Conservation (phyloP, 2,888 invertebrate genomes). For the Cabera pusaria region DNA sequence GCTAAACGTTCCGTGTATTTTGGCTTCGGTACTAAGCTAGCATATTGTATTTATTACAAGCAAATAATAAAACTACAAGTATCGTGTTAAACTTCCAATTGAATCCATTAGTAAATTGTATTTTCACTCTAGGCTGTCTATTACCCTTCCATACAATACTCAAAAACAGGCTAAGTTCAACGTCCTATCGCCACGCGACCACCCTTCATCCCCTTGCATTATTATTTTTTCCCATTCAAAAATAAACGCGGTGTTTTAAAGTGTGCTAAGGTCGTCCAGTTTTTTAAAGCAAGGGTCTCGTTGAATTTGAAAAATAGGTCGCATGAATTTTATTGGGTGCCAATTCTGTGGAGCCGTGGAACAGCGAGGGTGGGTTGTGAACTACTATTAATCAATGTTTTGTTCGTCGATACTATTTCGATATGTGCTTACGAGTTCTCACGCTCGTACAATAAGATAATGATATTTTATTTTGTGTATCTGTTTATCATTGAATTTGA, state of each 20-base stretch:
- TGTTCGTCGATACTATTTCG: slow-evolving; percentile 11
- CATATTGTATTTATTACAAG: too few relatives aligned
- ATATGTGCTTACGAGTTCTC: slow-evolving; percentile 6
- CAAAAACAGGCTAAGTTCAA: slow-evolving; percentile 54
- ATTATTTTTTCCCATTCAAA: slow-evolving; percentile 56
- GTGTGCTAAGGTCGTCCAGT: slow-evolving; percentile 68
- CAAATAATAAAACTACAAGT: too few relatives aligned
- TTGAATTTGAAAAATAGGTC: slow-evolving; percentile 39
- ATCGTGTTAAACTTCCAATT: slow-evolving; percentile 16
- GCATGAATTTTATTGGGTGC: slow-evolving; percentile 49
- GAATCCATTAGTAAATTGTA: slow-evolving; percentile 25
- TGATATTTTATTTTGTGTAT: too few relatives aligned
- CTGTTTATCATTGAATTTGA: too few relatives aligned
- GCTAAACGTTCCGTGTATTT: too few relatives aligned
- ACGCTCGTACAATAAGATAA: too few relatives aligned
- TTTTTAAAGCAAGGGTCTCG: slow-evolving; percentile 42
- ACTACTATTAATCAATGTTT: slow-evolving; percentile 15
- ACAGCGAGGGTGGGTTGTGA: slow-evolving; percentile 19
- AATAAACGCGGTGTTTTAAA: slow-evolving; percentile 46
- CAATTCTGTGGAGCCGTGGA: slow-evolving; percentile 37
- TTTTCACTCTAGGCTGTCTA: slow-evolving; percentile 4
- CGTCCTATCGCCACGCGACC: slow-evolving; percentile 68
- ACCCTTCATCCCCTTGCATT: slow-evolving; percentile 43
- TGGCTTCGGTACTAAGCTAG: too few relatives aligned
- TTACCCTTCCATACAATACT: slow-evolving; percentile 11